phyloP scores from a whole-genome alignment of 2,113 vertebrate genomes.

The Maccullochella peelii region DNA sequence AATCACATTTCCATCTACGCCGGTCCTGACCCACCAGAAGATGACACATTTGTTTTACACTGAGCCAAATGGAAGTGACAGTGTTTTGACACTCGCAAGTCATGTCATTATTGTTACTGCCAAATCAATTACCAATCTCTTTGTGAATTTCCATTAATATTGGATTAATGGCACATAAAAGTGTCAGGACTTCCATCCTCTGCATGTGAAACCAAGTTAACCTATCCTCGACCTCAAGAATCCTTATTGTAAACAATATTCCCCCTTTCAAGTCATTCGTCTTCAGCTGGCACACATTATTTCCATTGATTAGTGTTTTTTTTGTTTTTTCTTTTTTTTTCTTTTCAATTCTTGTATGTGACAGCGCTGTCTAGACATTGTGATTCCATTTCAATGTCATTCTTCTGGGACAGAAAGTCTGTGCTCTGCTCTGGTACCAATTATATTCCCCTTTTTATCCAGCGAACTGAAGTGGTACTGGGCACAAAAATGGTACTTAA shows the following conservation, averaged over 20 bases:
- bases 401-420: neutral
- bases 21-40: neutral
- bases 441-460: slow-evolving; percentile 15
- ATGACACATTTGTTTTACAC: neutral
- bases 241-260: neutral
- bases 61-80: neutral
- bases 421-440: slow-evolving; percentile 38
- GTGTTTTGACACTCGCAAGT: slow-evolving; percentile 21
- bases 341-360: neutral
- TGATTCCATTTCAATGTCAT: slow-evolving; percentile 29
- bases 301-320: slow-evolving; percentile 5
- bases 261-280: neutral
- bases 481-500: neutral
- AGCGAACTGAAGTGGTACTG: neutral
- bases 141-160: neutral
- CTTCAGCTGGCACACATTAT: neutral
- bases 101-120: slow-evolving; percentile 1
- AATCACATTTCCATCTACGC: neutral
- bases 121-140: neutral
- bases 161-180: slow-evolving; percentile 20
- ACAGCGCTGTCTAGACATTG: slow-evolving; percentile 34
- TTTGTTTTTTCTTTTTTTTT: slow-evolving; percentile 5
- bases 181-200: slow-evolving; percentile 9
- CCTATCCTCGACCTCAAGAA: neutral
- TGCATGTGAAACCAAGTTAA: neutral